These are phyloP conservation scores for Nycteola revayana DNA, from an alignment of 2,888 invertebrate genomes.

Conservation along the genomic window DNA sequence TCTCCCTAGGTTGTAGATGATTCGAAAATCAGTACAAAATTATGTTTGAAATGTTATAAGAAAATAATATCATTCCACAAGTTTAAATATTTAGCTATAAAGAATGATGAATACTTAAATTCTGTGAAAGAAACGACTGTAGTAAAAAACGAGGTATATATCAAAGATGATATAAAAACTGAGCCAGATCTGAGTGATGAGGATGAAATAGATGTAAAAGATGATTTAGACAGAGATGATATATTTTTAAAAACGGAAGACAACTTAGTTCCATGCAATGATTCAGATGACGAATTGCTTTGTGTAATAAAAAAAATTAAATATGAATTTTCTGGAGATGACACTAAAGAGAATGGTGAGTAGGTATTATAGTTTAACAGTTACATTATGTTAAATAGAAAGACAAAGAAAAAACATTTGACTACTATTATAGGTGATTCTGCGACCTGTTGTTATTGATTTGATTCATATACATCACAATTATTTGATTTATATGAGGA, in stretches of 20 bases:
- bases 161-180: constrained; percentile 24
- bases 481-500: too few relatives aligned
- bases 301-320: constrained; percentile 39
- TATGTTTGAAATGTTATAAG: constrained; percentile 58
- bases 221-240: constrained; percentile 12
- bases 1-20: constrained; percentile 44
- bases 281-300: constrained; percentile 61
- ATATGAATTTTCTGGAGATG: constrained; percentile 43
- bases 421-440: too few relatives aligned
- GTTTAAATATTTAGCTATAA: constrained; percentile 57
- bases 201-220: constrained; percentile 35
- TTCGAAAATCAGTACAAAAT: constrained; percentile 45
- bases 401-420: too few relatives aligned
- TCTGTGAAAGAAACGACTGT: constrained; percentile 16
- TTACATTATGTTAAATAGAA: too few relatives aligned
- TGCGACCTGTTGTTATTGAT: too few relatives aligned
- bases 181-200: constrained; percentile 15
- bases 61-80: constrained; percentile 54
- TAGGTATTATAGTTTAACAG: too few relatives aligned
- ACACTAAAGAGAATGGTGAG: constrained; percentile 48
- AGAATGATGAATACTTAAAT: constrained; percentile 50
- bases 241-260: constrained; percentile 16
- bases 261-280: constrained; percentile 18
- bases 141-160: constrained; percentile 32
- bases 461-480: too few relatives aligned